Evolutionary conservation across 2,888 invertebrate genomes (phyloP), one percentile per base, ranked within the genome.

Genomic region (Tenthredo distinguenda): DNA sequence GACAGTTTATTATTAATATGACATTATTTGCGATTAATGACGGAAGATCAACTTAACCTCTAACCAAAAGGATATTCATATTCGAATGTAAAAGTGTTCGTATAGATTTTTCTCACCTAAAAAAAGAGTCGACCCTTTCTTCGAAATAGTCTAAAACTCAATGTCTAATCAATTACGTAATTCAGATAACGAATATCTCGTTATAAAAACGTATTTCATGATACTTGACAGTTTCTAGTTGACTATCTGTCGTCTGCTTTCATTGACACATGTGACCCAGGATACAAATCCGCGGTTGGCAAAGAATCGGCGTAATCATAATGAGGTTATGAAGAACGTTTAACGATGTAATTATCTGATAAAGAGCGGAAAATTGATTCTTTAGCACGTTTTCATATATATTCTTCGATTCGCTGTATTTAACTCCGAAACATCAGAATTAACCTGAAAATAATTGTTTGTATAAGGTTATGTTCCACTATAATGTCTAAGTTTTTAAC

Each of bases 391-490:
- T 10, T 15, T 31, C 31, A 21, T 18, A 43, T 21, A 21, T 74
- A 7, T 21, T 10, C 4, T 74, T 21, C 43, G 21, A 72, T 9
- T 2, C 21, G 72, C 15, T 40, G 40, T 37, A 18, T 40, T 18
- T 10, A 7, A 12, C 15, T 74, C 7, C 40, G n/a, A 26, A 43
- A 40, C 26, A 9, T 40, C 21, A 21, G 37, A 71, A 34, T 21
- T 74, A 74, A 74, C 72, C 72, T 74, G 7, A 74, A 55, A 74
- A 74, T 74, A n/a, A 74, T 43, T 43, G 21, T 74, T 74, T 74
- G 9, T 74, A 43, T 74, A 26, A 74, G 72, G 40, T 43, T 37
- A 40, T 43, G 37, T 40, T 40, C 21, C 18, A 40, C 4, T 9
- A 21, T n/a, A 40, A 21, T 40, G 21, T 43, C 26, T 1, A 21